Conservation (phyloP, 1,140 invertebrate genomes). For the Danaus plexippus region DNA sequence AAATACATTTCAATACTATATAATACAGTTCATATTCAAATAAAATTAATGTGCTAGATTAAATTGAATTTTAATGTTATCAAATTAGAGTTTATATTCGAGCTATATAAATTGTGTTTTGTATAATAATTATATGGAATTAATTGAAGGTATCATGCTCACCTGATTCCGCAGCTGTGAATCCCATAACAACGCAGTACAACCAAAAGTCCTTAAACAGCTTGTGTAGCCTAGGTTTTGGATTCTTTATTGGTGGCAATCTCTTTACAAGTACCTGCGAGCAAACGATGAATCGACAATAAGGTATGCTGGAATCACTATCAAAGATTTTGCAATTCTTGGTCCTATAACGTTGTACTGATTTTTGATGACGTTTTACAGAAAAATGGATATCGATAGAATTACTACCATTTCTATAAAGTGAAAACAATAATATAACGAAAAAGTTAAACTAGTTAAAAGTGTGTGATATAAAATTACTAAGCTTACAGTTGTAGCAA, state of each 20-base stretch:
- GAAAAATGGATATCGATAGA: too few species aligned
- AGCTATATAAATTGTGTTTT: constrained; percentile 30
- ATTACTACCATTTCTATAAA: too few species aligned
- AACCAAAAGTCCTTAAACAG: constrained; percentile 99
- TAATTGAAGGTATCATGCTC: constrained; percentile 20
- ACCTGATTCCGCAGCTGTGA: constrained; percentile 89
- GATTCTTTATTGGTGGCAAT: constrained; percentile 90
- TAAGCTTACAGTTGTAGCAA: too few species aligned
- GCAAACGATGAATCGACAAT: too few species aligned
- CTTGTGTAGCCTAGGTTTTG: constrained; percentile 95
- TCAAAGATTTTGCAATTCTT: too few species aligned
- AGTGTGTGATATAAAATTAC: too few species aligned
- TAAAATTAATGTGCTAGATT: constrained; percentile 20
- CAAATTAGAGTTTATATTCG: constrained; percentile 30
- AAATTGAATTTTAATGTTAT: constrained; percentile 25
- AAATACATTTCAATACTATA: constrained; percentile 48
- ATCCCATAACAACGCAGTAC: constrained; percentile 99
- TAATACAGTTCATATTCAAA: constrained; percentile 19
- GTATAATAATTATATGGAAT: constrained; percentile 17
- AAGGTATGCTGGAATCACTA: too few species aligned
- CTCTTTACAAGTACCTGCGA: constrained; percentile 79
- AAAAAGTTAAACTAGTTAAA: too few species aligned
- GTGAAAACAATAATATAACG: too few species aligned
- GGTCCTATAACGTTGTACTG: too few species aligned
- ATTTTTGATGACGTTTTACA: too few species aligned